Percentiles rank a stretch among this genome's conserved stretches.
These are phyloP conservation scores for Yponomeuta evonymella DNA, from an alignment of 2,888 invertebrate species.

Conservation along the genomic window DNA sequence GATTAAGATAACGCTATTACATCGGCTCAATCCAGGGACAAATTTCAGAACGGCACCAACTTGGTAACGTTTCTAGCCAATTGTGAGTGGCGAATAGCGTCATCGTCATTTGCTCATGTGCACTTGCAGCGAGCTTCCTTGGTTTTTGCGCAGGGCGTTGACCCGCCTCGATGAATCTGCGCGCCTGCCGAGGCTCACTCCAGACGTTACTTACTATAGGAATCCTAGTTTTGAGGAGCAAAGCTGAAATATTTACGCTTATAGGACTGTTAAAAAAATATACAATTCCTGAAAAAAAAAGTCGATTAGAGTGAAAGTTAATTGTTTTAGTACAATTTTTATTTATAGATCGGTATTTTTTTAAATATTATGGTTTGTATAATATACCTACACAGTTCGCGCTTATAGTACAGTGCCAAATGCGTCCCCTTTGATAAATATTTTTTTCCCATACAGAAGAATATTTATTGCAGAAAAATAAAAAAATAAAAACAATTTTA, in stretches of 20 bases:
- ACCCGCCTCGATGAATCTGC: not conserved
- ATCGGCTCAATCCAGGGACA: not conserved
- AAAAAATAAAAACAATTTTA: no score
- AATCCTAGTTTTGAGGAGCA: not conserved
- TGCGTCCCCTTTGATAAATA: no score
- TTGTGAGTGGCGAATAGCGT: not conserved
- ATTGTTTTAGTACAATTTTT: no score
- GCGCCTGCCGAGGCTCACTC: not conserved
- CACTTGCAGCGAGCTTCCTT: conserved; percentile 14
- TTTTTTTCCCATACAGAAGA: no score
- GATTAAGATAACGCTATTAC: no score
- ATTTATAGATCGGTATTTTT: no score
- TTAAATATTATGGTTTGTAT: no score
- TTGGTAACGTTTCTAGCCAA: not conserved
- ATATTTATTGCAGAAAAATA: no score
- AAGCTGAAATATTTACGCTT: not conserved
- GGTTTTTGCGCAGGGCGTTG: conserved; percentile 17
- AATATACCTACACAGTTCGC: no score
- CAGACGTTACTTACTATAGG: not conserved
- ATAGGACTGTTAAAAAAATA: not conserved
- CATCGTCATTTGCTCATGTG: conserved; percentile 10
- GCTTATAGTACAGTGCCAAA: no score
- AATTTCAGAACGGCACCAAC: not conserved
- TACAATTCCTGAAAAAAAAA: not conserved
- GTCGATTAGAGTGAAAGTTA: no score